Conservation (phyloP, 2,888 invertebrate species). For the Brachycybe producta region DNA sequence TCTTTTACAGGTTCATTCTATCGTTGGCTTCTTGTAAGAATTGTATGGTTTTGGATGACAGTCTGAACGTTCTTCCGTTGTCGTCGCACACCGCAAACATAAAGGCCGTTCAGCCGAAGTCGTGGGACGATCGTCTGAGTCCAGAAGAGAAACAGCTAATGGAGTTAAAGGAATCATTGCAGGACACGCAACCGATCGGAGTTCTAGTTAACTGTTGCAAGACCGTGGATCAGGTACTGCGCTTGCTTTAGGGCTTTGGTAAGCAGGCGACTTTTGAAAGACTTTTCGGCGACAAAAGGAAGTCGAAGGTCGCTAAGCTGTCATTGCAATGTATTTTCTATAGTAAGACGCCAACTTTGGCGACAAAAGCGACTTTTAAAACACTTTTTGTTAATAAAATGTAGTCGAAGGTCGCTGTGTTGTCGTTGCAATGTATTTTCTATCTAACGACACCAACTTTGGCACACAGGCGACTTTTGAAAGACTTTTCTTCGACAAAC, state of each 20-base stretch:
- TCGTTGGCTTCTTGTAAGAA: slow-evolving; percentile 75
- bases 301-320: background rate
- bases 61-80: slow-evolving; percentile 77
- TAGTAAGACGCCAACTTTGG: too few species aligned
- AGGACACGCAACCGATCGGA: slow-evolving; percentile 85
- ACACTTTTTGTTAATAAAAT: too few species aligned
- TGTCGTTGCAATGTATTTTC: too few species aligned
- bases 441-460: too few species aligned
- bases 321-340: background rate
- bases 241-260: background rate
- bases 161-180: slow-evolving; percentile 63
- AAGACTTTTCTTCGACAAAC: too few species aligned
- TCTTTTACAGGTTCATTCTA: slow-evolving; percentile 52
- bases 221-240: slow-evolving; percentile 67
- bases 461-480: too few species aligned
- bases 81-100: slow-evolving; percentile 65
- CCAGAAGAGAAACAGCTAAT: slow-evolving; percentile 47
- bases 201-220: slow-evolving; percentile 74
- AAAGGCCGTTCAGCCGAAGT: background rate
- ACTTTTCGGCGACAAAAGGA: too few species aligned
- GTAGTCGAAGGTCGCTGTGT: too few species aligned
- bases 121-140: slow-evolving; percentile 34
- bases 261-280: background rate
- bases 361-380: too few species aligned
- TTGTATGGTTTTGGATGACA: slow-evolving; percentile 89